Base-by-base conservation (phyloP, 2,888 invertebrate genomes). In the Chirona hameri region DNA sequence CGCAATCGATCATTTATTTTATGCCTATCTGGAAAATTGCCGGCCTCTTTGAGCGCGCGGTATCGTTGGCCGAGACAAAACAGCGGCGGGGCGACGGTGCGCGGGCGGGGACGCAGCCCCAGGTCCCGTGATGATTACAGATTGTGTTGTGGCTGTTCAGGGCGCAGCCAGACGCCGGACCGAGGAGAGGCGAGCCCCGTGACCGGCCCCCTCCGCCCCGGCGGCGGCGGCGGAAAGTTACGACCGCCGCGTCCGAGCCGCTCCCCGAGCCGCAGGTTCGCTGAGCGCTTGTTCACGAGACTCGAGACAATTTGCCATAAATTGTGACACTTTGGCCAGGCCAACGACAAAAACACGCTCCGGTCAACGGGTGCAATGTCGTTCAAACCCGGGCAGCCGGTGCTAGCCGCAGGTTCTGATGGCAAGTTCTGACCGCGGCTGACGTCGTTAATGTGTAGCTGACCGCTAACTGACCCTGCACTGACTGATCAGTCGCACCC, bases 21-120 rank as follows among this genome's bases (percentile, higher is more conserved):
- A 76, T 76, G 76, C 76, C 76, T 76, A 76, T 76, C 76, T 31
- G 76, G 76, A 76, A 76, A 76, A 76, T 76, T 76, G 21, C 24
- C 24, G 76, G 76, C 76, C 76, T 76, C 76, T 76, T 76, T 76
- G 76, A 76, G 27, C 24, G 27, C 24, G 24, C 76, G 39, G 76
- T 24, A 12, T 76, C 76, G 76, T 12, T 31, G 21, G 21, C 76
- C 21, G 14, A 46, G 76, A 72, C 72, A 72, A 31, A 46, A 76
- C 39, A 76, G 9, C 76, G 65, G 10, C 76, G n/a, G 76, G 76
- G 39, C 5, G 76, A 12, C 46, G 46, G 76, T 15, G 31, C 72
- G 52, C 52, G 52, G 52, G 52, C 15, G 15, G 52, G 52, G 18
- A 18, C 52, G 52, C 52, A 12, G 52, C 52, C 52, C 52, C 18